Evolutionary conservation across 2,113 vertebrate species (phyloP), one percentile per base, ranked within the genome.

Genomic region (Scomber scombrus): DNA sequence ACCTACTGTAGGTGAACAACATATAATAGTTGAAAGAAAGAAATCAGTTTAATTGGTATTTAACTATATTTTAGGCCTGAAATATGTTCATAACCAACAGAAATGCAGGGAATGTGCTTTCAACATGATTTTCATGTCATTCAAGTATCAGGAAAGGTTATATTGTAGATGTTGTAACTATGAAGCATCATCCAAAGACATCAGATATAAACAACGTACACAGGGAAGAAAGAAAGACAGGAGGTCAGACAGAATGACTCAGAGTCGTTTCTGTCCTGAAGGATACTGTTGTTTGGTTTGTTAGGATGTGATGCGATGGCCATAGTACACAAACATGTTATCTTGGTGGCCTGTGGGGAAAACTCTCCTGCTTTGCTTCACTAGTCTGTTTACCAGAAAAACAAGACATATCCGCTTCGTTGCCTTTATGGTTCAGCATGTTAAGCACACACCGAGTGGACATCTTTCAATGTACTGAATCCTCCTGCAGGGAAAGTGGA

Each of bases 351-450:
- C 91, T 80, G 81, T 84, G 83, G 87, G 85, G 90, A 84, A 80
- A 82, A 61, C 63, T 68, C 82, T 78, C 50, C 74, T 78, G 78
- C 78, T 88, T 88, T 89, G 89, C 83, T 89, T 90, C 89, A 87
- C 85, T 80, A 85, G 87, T 84, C 81, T 89, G 85, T 91, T 93
- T 89, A 91, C 82, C 87, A 85, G 85, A 84, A 84, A 88, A 88
- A 87, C 81, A 88, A 90, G 89, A 91, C 87, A 69, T 86, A 75
- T 78, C 68, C 23, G 84, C 87, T 87, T 66, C 45, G 67, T 57
- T 89, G 90, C 79, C 45, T 89, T 85, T 83, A 75, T 82, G 89
- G 75, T 76, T 89, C 83, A 49, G 84, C 91, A 89, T 86, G 84
- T 82, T 82, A 88, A 82, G 88, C 74, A 50, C 87, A 88, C 79